These are phyloP conservation scores for Morelia viridis DNA, from an alignment of 2,797 vertebrate species.

Conservation along the genomic window DNA sequence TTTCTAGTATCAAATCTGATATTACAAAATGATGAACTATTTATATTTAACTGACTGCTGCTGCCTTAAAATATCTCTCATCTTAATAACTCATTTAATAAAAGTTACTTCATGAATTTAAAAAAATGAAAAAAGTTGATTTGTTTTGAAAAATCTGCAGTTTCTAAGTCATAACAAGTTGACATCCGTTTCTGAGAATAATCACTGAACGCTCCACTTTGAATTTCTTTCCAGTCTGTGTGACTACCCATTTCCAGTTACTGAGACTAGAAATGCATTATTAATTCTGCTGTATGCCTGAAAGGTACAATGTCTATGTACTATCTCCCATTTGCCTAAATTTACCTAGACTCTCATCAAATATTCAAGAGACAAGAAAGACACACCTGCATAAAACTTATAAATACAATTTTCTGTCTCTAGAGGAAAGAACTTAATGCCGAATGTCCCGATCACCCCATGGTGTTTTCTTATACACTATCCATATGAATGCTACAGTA, in stretches of 20 bases:
- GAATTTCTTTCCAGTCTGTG: background rate
- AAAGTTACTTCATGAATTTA: background rate
- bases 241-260: background rate
- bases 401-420: conserved; percentile 7
- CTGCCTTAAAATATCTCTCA: background rate
- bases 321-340: background rate
- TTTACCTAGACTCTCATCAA: background rate
- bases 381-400: background rate
- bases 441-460: background rate
- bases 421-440: background rate
- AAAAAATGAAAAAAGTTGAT: background rate
- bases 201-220: background rate
- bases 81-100: background rate
- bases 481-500: background rate
- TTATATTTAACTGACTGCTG: background rate
- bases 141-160: background rate
- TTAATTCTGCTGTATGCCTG: background rate
- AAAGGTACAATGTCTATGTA: background rate
- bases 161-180: background rate
- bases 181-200: background rate
- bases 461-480: background rate
- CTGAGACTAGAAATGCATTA: background rate
- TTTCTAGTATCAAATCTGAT: background rate
- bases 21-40: background rate
- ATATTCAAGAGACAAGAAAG: background rate